Base-by-base conservation (phyloP, 1,140 invertebrate species). In the Mya arenaria region DNA sequence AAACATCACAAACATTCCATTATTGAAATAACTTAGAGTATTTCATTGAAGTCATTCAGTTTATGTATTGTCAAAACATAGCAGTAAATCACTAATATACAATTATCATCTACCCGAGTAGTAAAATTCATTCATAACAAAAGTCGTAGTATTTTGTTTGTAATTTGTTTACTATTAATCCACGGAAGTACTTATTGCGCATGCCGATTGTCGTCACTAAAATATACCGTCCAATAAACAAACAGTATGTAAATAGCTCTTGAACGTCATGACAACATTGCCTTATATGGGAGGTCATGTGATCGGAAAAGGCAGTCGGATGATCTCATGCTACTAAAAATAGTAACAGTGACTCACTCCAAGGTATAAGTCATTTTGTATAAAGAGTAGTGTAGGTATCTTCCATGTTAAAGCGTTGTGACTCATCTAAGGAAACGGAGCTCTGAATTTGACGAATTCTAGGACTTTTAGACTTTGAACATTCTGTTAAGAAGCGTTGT, bases 341-440 rank as follows among this genome's bases (percentile, higher is more conserved):
- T 73, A 82, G 58, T 66, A 63, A 63, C 39, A 74, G 62, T 82
- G 79, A 82, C 58, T 82, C 58, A 82, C 44, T 17, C 55, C 25
- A 25, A 32, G 1, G 56, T 8, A 62, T 82, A 73, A 63, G 69
- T 66, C 60, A 55, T 28, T 52, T 66, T 73, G 69, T 82, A 82
- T 82, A 82, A 82, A 82, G 55, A 69, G 69, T 56, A 13, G 23
- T 66, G 79, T 74, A 63, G 79, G 79, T 82, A 82, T 82, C 60
- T 66, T 65, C 79, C 69, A 41, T 72, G 34, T 39, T 71, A 60
- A 41, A 82, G 41, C 36, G 37, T 30, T 44, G 79, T 82, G 79
- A 82, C 55, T 82, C 79, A 82, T 72, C 79, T 36, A n/a, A 13
- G 41, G 30, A 30, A 34, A 73, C 68, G 37, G 68, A 65, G 44